Percentiles rank a stretch among this genome's conserved stretches.
phyloP scores from a whole-genome alignment of 1,140 invertebrate genomes.

The Macrosteles quadrilineatus region DNA sequence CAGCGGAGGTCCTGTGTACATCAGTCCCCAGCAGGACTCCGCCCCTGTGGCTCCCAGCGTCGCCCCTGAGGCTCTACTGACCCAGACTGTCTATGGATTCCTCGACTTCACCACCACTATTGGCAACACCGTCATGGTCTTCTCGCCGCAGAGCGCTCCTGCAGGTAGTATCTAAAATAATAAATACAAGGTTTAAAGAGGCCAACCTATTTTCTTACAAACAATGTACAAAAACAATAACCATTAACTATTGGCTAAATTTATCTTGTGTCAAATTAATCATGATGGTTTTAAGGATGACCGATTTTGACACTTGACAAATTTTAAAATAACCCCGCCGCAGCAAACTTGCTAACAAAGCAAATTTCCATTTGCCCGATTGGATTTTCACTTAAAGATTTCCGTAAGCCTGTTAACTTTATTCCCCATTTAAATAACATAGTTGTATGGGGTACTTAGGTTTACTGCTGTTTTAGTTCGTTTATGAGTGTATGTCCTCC shows the following conservation, averaged over 20 bases:
- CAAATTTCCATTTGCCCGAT: too few relatives aligned
- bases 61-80: constrained; percentile 51
- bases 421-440: too few relatives aligned
- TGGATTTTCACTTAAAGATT: too few relatives aligned
- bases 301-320: too few relatives aligned
- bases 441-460: too few relatives aligned
- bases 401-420: too few relatives aligned
- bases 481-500: too few relatives aligned
- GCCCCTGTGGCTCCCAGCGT: background rate
- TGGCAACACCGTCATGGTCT: constrained; percentile 87
- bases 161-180: constrained; percentile 22
- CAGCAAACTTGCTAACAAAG: too few relatives aligned
- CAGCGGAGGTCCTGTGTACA: constrained; percentile 34
- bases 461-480: too few relatives aligned
- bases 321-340: too few relatives aligned
- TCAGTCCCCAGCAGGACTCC: constrained; percentile 31
- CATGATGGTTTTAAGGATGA: too few relatives aligned
- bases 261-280: too few relatives aligned
- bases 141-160: constrained; percentile 76
- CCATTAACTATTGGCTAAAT: background rate
- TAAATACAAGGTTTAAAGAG: background rate
- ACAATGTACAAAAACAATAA: background rate
- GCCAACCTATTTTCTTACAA: background rate
- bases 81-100: constrained; percentile 87
- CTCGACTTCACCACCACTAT: constrained; percentile 87